Evolutionary conservation across 2,888 invertebrate species (phyloP), one percentile per base, ranked within the genome.

Genomic region (Halocaridina rubra): DNA sequence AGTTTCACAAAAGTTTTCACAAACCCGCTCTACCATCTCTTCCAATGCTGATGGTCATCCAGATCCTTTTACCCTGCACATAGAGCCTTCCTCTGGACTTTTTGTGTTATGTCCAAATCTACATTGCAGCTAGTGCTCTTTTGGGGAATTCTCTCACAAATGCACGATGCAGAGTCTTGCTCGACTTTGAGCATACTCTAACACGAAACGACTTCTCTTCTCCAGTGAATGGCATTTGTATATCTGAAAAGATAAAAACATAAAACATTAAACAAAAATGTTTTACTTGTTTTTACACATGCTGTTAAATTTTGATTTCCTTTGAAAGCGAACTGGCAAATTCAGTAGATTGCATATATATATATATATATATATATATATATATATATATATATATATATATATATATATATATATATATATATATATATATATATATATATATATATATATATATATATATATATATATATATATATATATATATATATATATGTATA

Each of bases 11-110:
- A 22, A 61, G 7, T 5, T 61, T 61, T 10, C 24, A 7, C 19
- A 8, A 61, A 19, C n/a, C n/a, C n/a, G 8, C 61, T 61, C 8
- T 7, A 61, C 61, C 61, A 19, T 61, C 61, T 61, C 61, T 61
- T 8, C 39, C 39, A n/a, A 61, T 61, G 61, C 24, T 61, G 24
- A 8, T 61, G 7, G 24, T 61, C 61, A n/a, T 22, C 61, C 61
- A 61, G 61, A 61, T 61, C 61, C 53, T 61, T 61, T 22, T 61
- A n/a, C 61, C 61, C 61, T 61, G 61, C 61, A 61, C 61, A 61
- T 7, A 61, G 19, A 61, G 61, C 7, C 61, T 61, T 61, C 24
- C 61, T 19, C 61, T 61, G n/a, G n/a, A 61, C 24, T 61, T 61
- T 61, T 61, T 61, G 61, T 61, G 61, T n/a, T n/a, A 19, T 61